Conservation (phyloP, 2,797 vertebrate species). For the Xyrichtys novacula region DNA sequence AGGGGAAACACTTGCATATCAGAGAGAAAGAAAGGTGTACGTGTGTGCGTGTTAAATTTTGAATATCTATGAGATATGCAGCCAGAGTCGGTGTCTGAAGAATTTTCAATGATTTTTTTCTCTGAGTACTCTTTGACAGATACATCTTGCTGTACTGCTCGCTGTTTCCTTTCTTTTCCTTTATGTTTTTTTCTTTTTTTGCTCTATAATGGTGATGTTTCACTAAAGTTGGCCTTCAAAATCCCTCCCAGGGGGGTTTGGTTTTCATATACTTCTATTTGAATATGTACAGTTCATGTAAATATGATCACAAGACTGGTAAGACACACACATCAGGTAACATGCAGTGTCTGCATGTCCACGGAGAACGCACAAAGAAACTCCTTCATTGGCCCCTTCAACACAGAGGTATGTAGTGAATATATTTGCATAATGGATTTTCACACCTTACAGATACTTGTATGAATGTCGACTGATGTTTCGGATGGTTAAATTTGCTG, state of each 20-base stretch:
- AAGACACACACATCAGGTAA: constrained; percentile 36
- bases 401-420: constrained; percentile 43
- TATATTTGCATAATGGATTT: constrained; percentile 61
- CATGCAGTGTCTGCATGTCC: constrained; percentile 34
- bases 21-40: constrained; percentile 24
- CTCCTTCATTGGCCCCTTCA: constrained; percentile 34
- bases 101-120: constrained; percentile 42
- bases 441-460: constrained; percentile 20
- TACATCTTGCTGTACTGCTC: constrained; percentile 5
- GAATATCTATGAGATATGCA: constrained; percentile 36
- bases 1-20: constrained; percentile 45
- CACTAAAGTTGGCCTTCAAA: constrained; percentile 32
- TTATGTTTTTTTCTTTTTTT: constrained; percentile 1
- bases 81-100: constrained; percentile 24
- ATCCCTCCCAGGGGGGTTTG: constrained; percentile 22
- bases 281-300: constrained; percentile 54
- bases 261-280: constrained; percentile 15
- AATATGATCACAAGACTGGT: constrained; percentile 51
- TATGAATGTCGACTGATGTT: constrained; percentile 23
- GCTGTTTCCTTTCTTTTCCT: background rate
- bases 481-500: constrained; percentile 20
- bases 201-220: constrained; percentile 20
- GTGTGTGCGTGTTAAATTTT: constrained; percentile 55
- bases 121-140: constrained; percentile 17
- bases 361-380: constrained; percentile 21